Percentiles rank a stretch among this genome's conserved stretches.
phyloP scores from a whole-genome alignment of 1,140 invertebrate species.

The Macrotrachela quadricornifera region DNA sequence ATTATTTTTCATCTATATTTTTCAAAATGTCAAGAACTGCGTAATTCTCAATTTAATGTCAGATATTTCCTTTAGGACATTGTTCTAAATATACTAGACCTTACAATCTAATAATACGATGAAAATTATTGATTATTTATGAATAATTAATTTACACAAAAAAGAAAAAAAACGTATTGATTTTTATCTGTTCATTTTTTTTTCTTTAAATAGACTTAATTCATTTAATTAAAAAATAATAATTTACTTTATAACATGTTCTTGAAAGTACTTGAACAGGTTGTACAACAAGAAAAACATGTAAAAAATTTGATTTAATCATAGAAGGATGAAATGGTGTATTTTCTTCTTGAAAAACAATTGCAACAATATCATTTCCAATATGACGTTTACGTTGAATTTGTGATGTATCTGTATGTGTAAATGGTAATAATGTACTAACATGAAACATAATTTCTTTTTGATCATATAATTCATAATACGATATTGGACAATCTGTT shows the following conservation, averaged over 20 bases:
- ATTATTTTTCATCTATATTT: no score
- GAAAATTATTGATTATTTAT: no score
- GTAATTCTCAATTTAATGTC: no score
- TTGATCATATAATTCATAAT: constrained; percentile 66
- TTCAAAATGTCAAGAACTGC: no score
- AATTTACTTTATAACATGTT: no score
- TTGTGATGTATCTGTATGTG: constrained; percentile 59
- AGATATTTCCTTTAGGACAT: no score
- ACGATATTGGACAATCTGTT: constrained; percentile 67
- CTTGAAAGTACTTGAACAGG: constrained; percentile 23
- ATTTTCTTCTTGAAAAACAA: constrained; percentile 67
- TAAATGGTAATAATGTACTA: constrained; percentile 68
- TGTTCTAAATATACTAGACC: not conserved
- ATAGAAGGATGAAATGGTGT: constrained; percentile 66
- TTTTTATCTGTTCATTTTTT: constrained; percentile 31
- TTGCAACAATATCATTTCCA: constrained; percentile 85
- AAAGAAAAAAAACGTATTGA: no score
- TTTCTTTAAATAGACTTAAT: no score
- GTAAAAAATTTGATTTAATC: constrained; percentile 83
- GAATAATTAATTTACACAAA: no score
- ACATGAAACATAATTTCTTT: constrained; percentile 89
- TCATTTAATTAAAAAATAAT: no score
- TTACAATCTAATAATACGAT: no score
- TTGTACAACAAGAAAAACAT: constrained; percentile 86
- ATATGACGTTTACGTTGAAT: constrained; percentile 78